Evolutionary conservation across 2,113 vertebrate genomes (phyloP), one percentile per base, ranked within the genome.

Genomic region (Emydura subglobosa): DNA sequence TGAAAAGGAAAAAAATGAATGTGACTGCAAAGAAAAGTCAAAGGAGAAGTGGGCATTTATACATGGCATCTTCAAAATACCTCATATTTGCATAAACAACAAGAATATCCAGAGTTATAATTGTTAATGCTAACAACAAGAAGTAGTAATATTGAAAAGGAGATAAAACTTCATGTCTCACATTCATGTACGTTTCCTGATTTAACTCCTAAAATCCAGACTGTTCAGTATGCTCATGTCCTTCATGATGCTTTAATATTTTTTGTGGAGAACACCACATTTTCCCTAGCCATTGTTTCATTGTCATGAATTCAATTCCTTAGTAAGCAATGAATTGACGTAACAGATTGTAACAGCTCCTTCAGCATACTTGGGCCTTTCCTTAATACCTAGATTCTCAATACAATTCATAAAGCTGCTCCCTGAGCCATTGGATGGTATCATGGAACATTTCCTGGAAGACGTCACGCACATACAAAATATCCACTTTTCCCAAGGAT

Each of bases 61-160:
- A 27, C 68, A 29, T 13, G 8, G 44, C 10, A 5, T 82, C 47
- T 53, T 86, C 82, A 76, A 82, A 50, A 31, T 22, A 47, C 80
- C 53, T 65, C 0, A 0, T 1, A 6, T 0, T 29, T 5, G 53
- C 39, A 11, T 44, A 78, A 55, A 89, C 49, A 22, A 10, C 14
- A 90, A 83, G 25, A 86, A 81, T 10, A 42, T 50, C 0, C 68
- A 14, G 21, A 17, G 8, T 29, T 13, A 16, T 59, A 44, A 21
- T 1, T 0, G 0, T 22, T 25, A 76, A 76, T 27, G 72, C 24
- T 42, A 44, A 25, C 10, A 49, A 82, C 50, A 13, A 51, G 17
- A 53, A 34, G 72, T 0, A 86, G 17, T 11, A 72, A 39, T 78
- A 4, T 7, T 31, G 1, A 53, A 68, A 83, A 12, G 42, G 0